Conservation (phyloP, 2,113 vertebrate species). For the Solea solea region DNA sequence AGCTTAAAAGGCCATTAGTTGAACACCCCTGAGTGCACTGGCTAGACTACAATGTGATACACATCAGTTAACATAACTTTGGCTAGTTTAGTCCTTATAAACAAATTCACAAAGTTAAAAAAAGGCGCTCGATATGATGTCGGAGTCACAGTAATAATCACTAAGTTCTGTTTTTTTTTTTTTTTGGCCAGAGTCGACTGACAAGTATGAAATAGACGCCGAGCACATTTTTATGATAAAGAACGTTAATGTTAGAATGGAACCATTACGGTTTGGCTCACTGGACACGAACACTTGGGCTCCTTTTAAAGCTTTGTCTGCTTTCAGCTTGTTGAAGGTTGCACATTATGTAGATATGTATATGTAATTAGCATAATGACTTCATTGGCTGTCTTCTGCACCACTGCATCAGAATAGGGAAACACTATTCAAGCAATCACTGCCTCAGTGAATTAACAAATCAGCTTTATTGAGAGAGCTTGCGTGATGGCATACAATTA, state of each 20-base stretch:
- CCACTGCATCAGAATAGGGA: conserved; percentile 19
- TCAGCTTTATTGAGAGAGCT: conserved; percentile 10
- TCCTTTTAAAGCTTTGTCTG: neutral
- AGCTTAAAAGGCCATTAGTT: conserved; percentile 69
- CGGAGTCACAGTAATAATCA: neutral
- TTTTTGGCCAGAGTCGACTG: neutral
- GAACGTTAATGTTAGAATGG: neutral
- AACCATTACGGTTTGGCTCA: neutral
- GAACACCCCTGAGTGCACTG: conserved; percentile 41
- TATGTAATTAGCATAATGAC: conserved; percentile 31
- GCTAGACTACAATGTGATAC: conserved; percentile 27
- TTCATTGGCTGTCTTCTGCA: conserved; percentile 23
- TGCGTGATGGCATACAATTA: conserved; percentile 11
- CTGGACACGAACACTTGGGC: neutral
- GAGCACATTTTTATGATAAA: too few relatives aligned
- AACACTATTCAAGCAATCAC: conserved; percentile 21
- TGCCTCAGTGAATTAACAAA: conserved; percentile 9
- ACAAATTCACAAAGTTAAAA: conserved; percentile 28
- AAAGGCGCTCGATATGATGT: conserved; percentile 7
- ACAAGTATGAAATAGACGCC: neutral
- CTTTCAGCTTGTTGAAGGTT: conserved; percentile 11
- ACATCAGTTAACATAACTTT: conserved; percentile 47
- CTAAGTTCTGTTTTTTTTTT: neutral
- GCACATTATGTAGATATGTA: conserved; percentile 20
- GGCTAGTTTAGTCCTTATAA: conserved; percentile 15